These are phyloP conservation scores for Canis aureus DNA, from an alignment of 2,113 vertebrate genomes.

Conservation along the genomic window DNA sequence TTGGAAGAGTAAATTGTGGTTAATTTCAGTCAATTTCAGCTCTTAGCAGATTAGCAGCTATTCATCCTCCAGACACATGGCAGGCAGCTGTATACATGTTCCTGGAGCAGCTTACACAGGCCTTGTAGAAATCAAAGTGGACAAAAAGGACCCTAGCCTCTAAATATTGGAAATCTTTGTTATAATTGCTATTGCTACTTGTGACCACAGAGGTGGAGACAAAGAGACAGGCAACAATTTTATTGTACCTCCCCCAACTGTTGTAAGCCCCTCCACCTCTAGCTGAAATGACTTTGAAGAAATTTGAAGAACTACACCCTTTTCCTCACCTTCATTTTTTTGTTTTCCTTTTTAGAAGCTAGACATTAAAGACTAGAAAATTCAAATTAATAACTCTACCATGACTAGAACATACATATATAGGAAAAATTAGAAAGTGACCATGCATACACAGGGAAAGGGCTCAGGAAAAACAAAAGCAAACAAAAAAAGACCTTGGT, in stretches of 20 bases:
- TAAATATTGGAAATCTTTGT: neutral
- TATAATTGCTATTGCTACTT: neutral
- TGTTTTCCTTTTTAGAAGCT: neutral
- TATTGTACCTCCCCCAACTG: neutral
- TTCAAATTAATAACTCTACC: neutral
- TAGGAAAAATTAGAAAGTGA: neutral
- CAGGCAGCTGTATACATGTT: neutral
- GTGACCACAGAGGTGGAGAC: neutral
- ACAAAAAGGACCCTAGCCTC: neutral
- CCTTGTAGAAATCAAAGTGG: neutral
- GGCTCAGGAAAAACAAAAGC: neutral
- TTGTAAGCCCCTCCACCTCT: neutral
- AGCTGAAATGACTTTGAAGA: neutral
- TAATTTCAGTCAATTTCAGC: neutral
- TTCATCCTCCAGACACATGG: neutral
- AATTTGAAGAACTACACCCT: neutral
- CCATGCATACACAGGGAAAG: neutral
- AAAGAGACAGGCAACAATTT: neutral
- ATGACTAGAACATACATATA: neutral
- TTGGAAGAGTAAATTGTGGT: neutral
- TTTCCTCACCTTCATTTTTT: neutral
- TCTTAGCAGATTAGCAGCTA: neutral
- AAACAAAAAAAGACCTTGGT: neutral
- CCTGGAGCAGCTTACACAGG: neutral
- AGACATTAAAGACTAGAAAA: neutral